A percentile compares a stretch with the other conserved stretches of the same genome.
These are phyloP conservation scores for Steinernema scapterisci DNA, from an alignment of 2,888 invertebrate genomes.

Conservation along the genomic window DNA sequence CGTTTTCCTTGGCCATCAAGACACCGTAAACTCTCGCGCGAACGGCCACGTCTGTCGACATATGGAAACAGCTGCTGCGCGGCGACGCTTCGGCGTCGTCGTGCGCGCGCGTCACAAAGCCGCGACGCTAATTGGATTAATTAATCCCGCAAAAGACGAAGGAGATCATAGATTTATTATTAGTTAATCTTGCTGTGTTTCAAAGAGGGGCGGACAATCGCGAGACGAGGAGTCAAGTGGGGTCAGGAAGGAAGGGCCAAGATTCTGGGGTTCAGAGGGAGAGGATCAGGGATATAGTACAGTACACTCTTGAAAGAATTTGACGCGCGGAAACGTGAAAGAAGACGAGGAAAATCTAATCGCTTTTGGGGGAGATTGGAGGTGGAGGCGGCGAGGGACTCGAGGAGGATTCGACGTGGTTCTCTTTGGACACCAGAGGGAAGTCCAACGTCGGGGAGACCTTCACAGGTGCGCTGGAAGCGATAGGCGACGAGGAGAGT, in stretches of 20 bases:
- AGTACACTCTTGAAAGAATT: neutral
- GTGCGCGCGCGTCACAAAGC: slow-evolving; percentile 31
- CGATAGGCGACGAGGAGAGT: neutral
- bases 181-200: slow-evolving; percentile 22
- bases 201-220: no score
- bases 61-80: slow-evolving; percentile 26
- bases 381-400: slow-evolving; percentile 14
- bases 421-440: neutral
- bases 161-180: slow-evolving; percentile 31
- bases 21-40: slow-evolving; percentile 27
- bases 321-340: no score
- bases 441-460: slow-evolving; percentile 1
- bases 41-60: slow-evolving; percentile 30
- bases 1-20: slow-evolving; percentile 7
- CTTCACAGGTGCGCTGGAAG: neutral
- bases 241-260: no score
- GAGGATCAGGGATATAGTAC: slow-evolving; percentile 5
- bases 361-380: slow-evolving; percentile 20
- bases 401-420: neutral
- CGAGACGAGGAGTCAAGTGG: no score
- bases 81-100: slow-evolving; percentile 26
- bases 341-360: neutral
- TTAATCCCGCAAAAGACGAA: neutral
- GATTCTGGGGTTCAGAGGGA: neutral
- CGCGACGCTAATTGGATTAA: slow-evolving; percentile 28